Evolutionary conservation across 2,113 vertebrate genomes (phyloP), one percentile per base, ranked within the genome.

Genomic region (Oreochromis niloticus): DNA sequence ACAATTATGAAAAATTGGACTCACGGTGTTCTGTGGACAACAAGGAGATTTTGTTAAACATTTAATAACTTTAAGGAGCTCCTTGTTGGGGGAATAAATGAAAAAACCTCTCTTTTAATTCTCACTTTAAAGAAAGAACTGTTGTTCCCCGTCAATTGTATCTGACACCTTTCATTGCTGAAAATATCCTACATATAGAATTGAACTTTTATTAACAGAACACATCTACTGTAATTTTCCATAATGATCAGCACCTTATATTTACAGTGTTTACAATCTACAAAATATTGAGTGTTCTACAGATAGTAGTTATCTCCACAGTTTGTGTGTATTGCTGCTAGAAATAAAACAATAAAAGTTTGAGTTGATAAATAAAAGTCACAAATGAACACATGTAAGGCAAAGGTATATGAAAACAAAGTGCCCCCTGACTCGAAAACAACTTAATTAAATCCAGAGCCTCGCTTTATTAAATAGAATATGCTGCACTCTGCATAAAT

Each of bases 401-500:
- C 36, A 85, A 88, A 92, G 83, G 90, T 94, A 95, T 91, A 89
- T 93, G 85, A 90, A 93, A 93, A 91, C 81, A 94, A 92, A 93
- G 85, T 88, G 89, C 75, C 78, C 84, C 63, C 79, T 85, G 89
- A 90, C 89, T 91, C 79, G 41, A 80, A 89, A 94, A 86, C 7
- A 6, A 88, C 88, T 91, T 93, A 95, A 95, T 93, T 84, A 92
- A 93, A 96, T 91, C 90, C 92, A 93, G 81, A 85, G 87, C 78
- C 86, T 83, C 22, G 57, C 87, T 88, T 92, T 95, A 95, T 96
- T 93, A 95, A 95, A 94, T 92, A 93, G 93, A 87, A 95, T 93
- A 93, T 92, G 92, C 91, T 85, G 81, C 91, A 91, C 91, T 91
- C 91, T 89, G 93, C 94, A 95, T 94, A 94, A 93, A 95, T 92